These are phyloP conservation scores for Formica exsecta DNA, from an alignment of 1,140 invertebrate species.

Conservation along the genomic window DNA sequence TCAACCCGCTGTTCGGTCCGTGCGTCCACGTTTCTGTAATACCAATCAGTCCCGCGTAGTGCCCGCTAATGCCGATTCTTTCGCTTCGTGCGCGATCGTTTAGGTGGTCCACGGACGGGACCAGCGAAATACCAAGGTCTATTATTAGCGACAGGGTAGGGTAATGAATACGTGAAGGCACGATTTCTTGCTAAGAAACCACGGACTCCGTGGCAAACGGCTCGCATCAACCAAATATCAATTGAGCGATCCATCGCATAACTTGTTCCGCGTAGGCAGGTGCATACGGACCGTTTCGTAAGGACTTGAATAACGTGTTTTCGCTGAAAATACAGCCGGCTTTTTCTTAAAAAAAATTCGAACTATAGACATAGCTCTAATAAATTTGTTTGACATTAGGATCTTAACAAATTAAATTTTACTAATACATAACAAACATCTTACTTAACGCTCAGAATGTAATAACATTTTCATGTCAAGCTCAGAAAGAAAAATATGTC, in stretches of 20 bases:
- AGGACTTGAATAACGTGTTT: background rate
- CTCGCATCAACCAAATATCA: constrained; percentile 64
- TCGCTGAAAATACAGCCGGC: background rate
- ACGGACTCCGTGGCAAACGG: constrained; percentile 33
- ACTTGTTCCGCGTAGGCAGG: constrained; percentile 39
- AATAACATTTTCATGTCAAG: background rate
- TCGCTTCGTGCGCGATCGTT: constrained; percentile 53
- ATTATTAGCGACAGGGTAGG: constrained; percentile 77
- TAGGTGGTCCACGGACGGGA: constrained; percentile 75
- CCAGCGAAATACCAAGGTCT: constrained; percentile 75
- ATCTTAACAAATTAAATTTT: background rate
- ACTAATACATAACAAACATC: background rate
- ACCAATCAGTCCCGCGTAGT: constrained; percentile 67
- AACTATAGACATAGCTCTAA: background rate
- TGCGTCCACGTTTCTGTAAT: constrained; percentile 68
- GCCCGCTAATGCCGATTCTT: constrained; percentile 43
- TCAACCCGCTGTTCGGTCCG: constrained; percentile 66
- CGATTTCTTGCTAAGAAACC: constrained; percentile 58
- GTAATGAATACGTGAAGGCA: constrained; percentile 66
- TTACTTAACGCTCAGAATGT: background rate
- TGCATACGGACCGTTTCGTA: constrained; percentile 21
- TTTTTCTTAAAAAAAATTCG: background rate
- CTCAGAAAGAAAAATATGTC: background rate
- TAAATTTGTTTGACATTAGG: background rate
- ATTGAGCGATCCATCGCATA: constrained; percentile 56